Evolutionary conservation across 1,140 invertebrate genomes (phyloP), one percentile per base, ranked within the genome.

Genomic region (Solenopsis invicta): DNA sequence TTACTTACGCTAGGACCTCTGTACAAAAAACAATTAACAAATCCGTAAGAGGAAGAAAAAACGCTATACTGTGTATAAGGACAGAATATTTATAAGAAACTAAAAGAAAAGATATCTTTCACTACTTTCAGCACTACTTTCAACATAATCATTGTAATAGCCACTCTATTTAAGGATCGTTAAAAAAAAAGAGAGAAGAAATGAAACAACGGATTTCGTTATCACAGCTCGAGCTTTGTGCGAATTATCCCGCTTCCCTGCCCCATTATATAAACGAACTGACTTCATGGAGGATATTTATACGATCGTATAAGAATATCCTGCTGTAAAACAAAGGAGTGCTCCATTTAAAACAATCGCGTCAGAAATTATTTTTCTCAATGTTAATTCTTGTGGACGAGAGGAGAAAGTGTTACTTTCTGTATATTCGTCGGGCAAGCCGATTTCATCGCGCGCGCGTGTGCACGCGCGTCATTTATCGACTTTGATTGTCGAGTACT

Each of bases 111-210:
- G 69, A 84, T 84, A 84, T 84, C 80, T 84, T 84, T 84, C 80
- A 84, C 80, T 84, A 84, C 80, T 84, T 84, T 84, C 80, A 84
- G 80, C 80, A 84, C 80, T 84, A 84, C 80, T 84, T 84, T 84
- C 80, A 84, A 84, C 80, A 84, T 84, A 84, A 84, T 84, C 80
- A 84, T 84, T 84, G 80, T 84, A 84, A 84, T 84, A 84, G 80
- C 80, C 80, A 84, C 80, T 84, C 69, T 84, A 56, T 84, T 84
- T 84, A 84, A 84, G 56, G 41, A 62, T 84, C 80, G 80, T 84
- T 74, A 84, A 61, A 59, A 82, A 80, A 80, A 69, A 56, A 64
- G 34, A 52, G 29, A 67, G 45, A 78, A 67, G 66, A 80, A 82
- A 75, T 61, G 34, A 84, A 84, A 84, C 13, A 48, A 82, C 78